Evolutionary conservation across 23 tunicate genomes (phyloP).

Genomic region (Diplosoma virens): DNA sequence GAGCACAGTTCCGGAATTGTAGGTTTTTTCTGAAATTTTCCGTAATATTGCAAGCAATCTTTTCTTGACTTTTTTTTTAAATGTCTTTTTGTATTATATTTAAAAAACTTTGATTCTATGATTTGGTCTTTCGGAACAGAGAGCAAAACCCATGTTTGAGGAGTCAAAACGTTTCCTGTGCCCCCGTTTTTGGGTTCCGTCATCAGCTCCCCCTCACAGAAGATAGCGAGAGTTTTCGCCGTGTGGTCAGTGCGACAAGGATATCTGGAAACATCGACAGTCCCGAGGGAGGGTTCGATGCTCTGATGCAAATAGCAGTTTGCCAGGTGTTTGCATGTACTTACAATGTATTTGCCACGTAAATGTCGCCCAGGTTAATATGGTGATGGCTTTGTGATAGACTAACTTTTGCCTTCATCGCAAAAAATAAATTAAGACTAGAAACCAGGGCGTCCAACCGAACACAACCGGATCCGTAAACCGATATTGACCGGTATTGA

Average conservation of each 20-base stretch:
- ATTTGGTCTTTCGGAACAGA: too few species aligned
- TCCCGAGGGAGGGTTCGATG: constrained; percentile 89
- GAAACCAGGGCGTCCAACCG: too few species aligned
- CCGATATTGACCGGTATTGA: too few species aligned
- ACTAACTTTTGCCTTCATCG: too few species aligned
- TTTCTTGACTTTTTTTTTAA: neutral
- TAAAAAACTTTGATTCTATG: neutral
- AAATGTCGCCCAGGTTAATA: too few species aligned
- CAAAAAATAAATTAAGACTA: too few species aligned
- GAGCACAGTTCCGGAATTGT: constrained; percentile 72
- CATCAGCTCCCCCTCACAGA: constrained; percentile 65
- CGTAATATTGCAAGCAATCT: neutral
- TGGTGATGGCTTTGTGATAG: too few species aligned
- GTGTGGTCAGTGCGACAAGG: constrained; percentile 40
- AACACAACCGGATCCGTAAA: too few species aligned
- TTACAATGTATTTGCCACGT: too few species aligned
- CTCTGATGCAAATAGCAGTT: constrained; percentile 91
- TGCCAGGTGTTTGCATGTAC: too few species aligned
- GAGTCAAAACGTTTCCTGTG: constrained; percentile 40
- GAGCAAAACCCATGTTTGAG: constrained; percentile 55
- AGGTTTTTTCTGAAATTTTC: constrained; percentile 4
- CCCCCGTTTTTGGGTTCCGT: constrained; percentile 78
- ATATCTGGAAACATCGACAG: constrained; percentile 85
- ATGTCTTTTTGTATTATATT: neutral
- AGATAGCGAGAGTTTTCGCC: constrained; percentile 12